Evolutionary conservation across 1,140 invertebrate genomes (phyloP).

Genomic region (Pteromalus puparum): DNA sequence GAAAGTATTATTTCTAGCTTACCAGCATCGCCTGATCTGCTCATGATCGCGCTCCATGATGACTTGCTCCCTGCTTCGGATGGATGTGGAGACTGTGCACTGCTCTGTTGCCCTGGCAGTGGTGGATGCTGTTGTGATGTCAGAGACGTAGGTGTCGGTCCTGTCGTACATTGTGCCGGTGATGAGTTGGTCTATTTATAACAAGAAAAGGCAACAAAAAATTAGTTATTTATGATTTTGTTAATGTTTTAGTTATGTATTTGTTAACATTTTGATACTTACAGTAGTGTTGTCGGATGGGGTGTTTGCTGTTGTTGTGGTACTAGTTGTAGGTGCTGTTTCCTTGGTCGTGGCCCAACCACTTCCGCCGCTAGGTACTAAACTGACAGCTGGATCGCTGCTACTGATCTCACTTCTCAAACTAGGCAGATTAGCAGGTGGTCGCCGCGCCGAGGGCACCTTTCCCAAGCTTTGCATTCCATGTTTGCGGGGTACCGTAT

Average conservation of each 20-base stretch:
- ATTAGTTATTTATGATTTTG: neutral
- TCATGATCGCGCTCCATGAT: slow-evolving; percentile 78
- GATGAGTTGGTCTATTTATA: slow-evolving; percentile 67
- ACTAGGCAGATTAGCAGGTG: slow-evolving; percentile 97
- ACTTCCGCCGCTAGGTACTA: slow-evolving; percentile 84
- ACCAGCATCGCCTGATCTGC: slow-evolving; percentile 73
- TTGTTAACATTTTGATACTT: slow-evolving; percentile 44
- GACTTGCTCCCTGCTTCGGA: slow-evolving; percentile 74
- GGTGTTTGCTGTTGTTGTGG: slow-evolving; percentile 68
- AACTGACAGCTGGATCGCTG: slow-evolving; percentile 83
- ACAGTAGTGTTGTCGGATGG: slow-evolving; percentile 67
- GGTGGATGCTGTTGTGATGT: slow-evolving; percentile 68
- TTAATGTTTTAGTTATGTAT: neutral
- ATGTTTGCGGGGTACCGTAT: slow-evolving; percentile 94
- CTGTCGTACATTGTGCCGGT: slow-evolving; percentile 69
- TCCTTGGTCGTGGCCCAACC: slow-evolving; percentile 82
- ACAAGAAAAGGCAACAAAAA: slow-evolving; percentile 3
- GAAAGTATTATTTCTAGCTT: slow-evolving; percentile 42
- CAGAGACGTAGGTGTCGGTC: slow-evolving; percentile 65
- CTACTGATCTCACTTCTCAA: slow-evolving; percentile 94
- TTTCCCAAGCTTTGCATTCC: slow-evolving; percentile 99
- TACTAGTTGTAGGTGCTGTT: slow-evolving; percentile 67
- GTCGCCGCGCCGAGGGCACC: slow-evolving; percentile 94
- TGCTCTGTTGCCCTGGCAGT: slow-evolving; percentile 69
- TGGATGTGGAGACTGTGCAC: slow-evolving; percentile 66